Conservation (phyloP, 2,797 vertebrate species). For the Danionella dracula region DNA sequence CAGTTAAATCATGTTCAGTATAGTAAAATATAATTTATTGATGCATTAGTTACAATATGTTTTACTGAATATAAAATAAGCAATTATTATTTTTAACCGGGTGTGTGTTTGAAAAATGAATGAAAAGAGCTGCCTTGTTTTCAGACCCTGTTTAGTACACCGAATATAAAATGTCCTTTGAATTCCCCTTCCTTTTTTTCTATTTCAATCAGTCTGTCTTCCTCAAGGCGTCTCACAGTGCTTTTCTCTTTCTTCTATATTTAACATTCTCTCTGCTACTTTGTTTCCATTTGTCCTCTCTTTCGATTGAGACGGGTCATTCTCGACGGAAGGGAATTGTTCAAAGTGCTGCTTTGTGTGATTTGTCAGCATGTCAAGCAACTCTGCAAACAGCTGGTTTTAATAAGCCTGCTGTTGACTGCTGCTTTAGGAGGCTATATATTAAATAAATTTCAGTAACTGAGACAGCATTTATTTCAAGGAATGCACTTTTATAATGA, state of each 20-base stretch:
- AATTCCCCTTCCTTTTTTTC: background rate
- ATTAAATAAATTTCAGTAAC: constrained; percentile 53
- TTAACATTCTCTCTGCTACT: constrained; percentile 31
- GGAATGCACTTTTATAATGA: constrained; percentile 51
- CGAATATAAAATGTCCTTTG: background rate
- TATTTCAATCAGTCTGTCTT: background rate
- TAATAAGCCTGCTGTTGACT: constrained; percentile 54
- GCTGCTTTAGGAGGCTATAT: constrained; percentile 47
- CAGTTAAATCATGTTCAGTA: too few relatives aligned
- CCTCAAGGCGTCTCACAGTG: constrained; percentile 10
- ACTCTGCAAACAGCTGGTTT: constrained; percentile 46
- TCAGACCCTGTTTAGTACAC: background rate
- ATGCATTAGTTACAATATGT: too few relatives aligned
- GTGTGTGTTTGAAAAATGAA: background rate
- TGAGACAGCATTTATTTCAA: constrained; percentile 34
- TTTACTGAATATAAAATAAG: too few relatives aligned
- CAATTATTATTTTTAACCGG: background rate
- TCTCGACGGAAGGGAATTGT: constrained; percentile 29
- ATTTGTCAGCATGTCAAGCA: constrained; percentile 50
- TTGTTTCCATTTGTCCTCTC: constrained; percentile 19
- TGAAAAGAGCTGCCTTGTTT: background rate
- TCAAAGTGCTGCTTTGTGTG: constrained; percentile 42
- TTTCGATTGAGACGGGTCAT: constrained; percentile 20
- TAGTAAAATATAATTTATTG: too few relatives aligned
- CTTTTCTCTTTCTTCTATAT: constrained; percentile 25